Percentiles rank a stretch among this genome's conserved stretches.
Conservation (phyloP, 2,888 invertebrate species). For the Drosophila stalkeri region DNA sequence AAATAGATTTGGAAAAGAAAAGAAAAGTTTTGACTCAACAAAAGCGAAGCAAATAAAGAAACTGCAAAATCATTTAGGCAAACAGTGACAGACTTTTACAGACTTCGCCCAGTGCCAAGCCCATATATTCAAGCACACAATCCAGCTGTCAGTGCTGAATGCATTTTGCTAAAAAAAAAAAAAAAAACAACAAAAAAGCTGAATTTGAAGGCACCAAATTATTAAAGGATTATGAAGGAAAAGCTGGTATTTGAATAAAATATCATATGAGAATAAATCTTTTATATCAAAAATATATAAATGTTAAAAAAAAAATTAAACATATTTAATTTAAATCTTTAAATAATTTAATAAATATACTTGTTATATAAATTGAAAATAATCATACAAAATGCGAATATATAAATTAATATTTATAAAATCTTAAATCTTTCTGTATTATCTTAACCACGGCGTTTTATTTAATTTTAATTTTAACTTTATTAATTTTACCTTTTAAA, state of each 20-base stretch:
- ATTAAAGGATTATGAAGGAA: not conserved
- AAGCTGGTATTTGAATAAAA: not conserved
- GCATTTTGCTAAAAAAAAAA: not conserved
- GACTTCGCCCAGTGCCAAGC: constrained; percentile 46
- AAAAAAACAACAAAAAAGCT: not conserved
- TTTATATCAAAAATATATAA: no score
- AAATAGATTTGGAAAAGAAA: constrained; percentile 11
- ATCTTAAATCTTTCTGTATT: no score
- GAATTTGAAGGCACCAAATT: not conserved
- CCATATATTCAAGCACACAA: constrained; percentile 16
- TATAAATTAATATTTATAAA: no score
- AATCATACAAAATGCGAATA: no score
- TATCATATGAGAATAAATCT: not conserved
- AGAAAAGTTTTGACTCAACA: constrained; percentile 44
- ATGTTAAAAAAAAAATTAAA: no score
- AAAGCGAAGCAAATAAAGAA: constrained; percentile 56
- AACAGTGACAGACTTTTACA: constrained; percentile 74
- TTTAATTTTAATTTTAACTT: no score
- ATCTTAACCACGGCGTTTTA: no score
- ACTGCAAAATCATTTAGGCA: constrained; percentile 77
- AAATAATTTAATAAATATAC: no score
- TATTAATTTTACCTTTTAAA: no score
- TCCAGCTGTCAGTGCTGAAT: constrained; percentile 16
- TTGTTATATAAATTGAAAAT: no score
- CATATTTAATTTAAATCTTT: no score